Base-by-base conservation (phyloP, 2,888 invertebrate genomes). In the Notodonta ziczac region DNA sequence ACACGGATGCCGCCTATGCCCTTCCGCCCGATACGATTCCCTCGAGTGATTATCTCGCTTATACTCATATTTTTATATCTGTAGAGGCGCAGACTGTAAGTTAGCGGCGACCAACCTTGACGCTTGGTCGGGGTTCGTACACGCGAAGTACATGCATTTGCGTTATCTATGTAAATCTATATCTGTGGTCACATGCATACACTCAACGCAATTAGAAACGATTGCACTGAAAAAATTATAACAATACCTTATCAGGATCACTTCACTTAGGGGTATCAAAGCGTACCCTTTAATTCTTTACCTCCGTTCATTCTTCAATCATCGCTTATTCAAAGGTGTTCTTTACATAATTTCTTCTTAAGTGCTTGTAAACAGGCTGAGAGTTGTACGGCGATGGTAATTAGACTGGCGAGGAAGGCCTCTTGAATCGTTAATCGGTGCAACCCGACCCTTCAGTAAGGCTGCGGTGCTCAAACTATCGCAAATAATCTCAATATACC, bases 351-450 rank as follows among this genome's bases (percentile, higher is more conserved):
- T 84, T 81, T 78, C 63, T 74, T 65, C 72, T 78, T 66, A 78
- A 83, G 81, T 80, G 80, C 73, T 73, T 81, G 84, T 75, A 86
- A 88, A 87, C 83, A 85, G 84, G 74, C 82, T 81, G 81, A 79
- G 82, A 84, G 82, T 73, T 73, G 77, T 80, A 81, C 76, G 77
- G 78, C 74, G 77, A 78, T 83, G 85, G 82, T 88, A 88, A 89
- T 89, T 88, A 87, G 85, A 77, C 76, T 72, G 73, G 69, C 76
- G 63, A 72, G 58, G 50, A 58, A 62, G 61, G 77, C 82, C 84
- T 83, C 85, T 86, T 86, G 83, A 87, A 87, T 85, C 80, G 77
- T 80, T 86, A 88, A 87, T 86, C 83, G 81, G 64, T 72, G 75
- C 77, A 82, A 78, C 81, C 82, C 81, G 59, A 63, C 69, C 74